phyloP scores from a whole-genome alignment of 2,113 vertebrate genomes.

The Dolichotis patagonum region DNA sequence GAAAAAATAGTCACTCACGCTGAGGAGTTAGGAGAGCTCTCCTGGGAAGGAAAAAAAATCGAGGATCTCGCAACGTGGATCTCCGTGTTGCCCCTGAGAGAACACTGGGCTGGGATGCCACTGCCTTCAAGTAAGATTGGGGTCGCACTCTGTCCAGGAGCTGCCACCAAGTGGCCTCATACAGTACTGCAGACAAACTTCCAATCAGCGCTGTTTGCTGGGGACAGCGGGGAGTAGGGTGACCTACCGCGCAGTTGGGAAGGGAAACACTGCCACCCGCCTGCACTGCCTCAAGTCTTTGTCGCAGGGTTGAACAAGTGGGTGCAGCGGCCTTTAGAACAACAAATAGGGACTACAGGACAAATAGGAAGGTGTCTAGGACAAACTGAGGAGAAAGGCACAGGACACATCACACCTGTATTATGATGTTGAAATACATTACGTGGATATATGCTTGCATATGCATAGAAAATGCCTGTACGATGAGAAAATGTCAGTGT shows the following conservation, averaged over 20 bases:
- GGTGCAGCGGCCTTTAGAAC: background rate
- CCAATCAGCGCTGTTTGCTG: background rate
- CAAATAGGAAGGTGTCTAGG: background rate
- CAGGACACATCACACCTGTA: rapidly evolving
- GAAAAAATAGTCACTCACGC: background rate
- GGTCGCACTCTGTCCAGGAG: background rate
- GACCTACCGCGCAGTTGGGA: rapidly evolving
- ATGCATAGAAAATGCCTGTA: background rate
- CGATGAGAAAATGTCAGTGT: background rate
- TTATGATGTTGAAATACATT: background rate
- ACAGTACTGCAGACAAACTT: background rate
- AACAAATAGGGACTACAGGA: background rate
- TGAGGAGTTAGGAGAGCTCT: background rate
- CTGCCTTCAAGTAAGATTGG: too few species aligned
- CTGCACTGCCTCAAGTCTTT: background rate
- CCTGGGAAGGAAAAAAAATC: background rate
- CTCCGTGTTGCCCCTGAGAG: background rate
- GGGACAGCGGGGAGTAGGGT: background rate
- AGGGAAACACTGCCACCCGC: background rate
- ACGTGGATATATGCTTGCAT: too few species aligned
- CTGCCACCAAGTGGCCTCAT: background rate
- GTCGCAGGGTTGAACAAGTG: background rate
- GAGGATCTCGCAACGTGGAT: background rate
- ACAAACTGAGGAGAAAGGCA: background rate
- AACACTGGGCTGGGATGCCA: rapidly evolving